A percentile compares a stretch with the other conserved stretches of the same genome.
Conservation (phyloP, 2,113 vertebrate species). For the Burhinus oedicnemus region DNA sequence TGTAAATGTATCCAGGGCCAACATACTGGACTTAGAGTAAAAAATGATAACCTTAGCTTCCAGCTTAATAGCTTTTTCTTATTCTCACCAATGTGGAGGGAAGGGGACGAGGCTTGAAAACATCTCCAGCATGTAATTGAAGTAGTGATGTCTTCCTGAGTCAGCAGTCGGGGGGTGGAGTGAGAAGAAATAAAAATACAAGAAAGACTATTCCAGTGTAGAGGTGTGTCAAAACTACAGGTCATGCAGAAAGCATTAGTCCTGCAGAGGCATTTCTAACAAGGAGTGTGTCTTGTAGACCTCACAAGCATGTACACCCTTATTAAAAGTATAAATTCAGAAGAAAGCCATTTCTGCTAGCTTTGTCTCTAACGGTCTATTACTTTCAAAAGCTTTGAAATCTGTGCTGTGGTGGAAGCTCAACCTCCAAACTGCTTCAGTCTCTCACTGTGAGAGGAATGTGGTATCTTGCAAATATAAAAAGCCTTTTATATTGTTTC, state of each 20-base stretch:
- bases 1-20: not conserved
- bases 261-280: not conserved
- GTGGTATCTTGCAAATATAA: not conserved
- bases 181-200: not conserved
- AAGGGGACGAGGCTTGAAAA: not conserved
- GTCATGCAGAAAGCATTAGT: not conserved
- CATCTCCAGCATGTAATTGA: not conserved
- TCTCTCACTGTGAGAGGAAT: not conserved
- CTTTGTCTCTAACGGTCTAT: not conserved
- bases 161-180: not conserved
- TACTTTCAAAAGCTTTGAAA: not conserved
- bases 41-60: not conserved
- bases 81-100: not conserved
- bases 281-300: not conserved
- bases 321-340: slow-evolving; percentile 30
- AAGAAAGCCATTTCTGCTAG: not conserved
- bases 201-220: not conserved
- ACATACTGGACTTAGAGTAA: not conserved
- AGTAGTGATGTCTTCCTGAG: not conserved
- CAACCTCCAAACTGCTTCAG: not conserved
- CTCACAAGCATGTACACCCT: not conserved
- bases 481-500: not conserved
- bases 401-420: not conserved
- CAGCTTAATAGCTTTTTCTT: not conserved
- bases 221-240: not conserved